Conservation (phyloP, 2,797 vertebrate genomes). For the Aldrovandia affinis region DNA sequence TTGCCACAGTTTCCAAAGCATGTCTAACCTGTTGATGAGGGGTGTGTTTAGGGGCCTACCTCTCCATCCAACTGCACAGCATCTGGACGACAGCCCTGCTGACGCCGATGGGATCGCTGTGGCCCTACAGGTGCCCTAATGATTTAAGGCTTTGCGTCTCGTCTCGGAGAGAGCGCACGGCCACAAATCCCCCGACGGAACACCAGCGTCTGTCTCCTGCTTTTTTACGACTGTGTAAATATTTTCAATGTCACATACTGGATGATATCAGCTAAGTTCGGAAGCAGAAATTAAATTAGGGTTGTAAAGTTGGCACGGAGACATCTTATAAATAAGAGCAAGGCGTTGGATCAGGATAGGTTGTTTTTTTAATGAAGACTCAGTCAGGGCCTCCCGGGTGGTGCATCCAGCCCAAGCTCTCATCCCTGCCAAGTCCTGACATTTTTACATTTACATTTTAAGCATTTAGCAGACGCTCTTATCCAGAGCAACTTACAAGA, state of each 20-base stretch:
- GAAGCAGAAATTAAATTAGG: neutral
- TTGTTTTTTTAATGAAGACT: neutral
- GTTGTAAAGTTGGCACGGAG: neutral
- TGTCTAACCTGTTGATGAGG: neutral
- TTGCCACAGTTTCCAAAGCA: neutral
- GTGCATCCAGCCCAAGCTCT: no score
- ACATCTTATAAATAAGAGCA: neutral
- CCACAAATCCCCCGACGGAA: neutral
- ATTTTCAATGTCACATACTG: neutral
- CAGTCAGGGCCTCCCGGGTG: neutral
- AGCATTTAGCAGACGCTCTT: no score
- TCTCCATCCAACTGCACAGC: neutral
- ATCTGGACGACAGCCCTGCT: neutral
- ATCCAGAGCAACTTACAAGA: no score
- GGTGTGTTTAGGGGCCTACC: neutral
- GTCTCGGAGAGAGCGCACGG: neutral
- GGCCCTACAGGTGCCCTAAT: neutral
- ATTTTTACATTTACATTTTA: no score
- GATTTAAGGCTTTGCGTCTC: neutral
- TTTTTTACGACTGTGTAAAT: neutral
- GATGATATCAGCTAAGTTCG: neutral
- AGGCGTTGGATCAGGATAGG: neutral
- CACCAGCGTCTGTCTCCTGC: neutral
- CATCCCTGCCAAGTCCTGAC: no score
- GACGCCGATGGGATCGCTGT: neutral